Conservation (phyloP, 2,113 vertebrate species). For the Daubentonia madagascariensis region DNA sequence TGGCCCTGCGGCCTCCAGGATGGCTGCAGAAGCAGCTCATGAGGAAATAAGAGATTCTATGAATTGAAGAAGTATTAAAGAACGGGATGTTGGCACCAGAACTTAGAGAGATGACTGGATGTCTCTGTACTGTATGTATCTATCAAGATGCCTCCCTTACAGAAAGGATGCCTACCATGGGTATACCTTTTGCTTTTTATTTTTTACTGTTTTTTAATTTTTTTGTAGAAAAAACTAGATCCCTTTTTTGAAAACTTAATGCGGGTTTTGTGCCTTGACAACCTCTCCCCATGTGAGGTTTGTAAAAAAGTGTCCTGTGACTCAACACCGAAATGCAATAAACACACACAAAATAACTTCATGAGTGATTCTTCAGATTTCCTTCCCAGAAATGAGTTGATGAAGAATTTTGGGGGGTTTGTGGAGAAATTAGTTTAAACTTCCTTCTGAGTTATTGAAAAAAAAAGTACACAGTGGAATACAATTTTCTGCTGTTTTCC, state of each 20-base stretch:
- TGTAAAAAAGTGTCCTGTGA: constrained; percentile 63
- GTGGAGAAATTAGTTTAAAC: constrained; percentile 69
- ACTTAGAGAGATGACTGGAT: constrained; percentile 17
- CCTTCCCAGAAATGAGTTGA: constrained; percentile 49
- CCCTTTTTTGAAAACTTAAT: constrained; percentile 54
- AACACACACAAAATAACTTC: neutral
- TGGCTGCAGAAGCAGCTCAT: neutral
- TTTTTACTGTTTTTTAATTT: neutral
- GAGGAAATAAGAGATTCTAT: constrained; percentile 51
- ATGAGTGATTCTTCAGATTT: neutral
- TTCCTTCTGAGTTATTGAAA: neutral
- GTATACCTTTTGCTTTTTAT: neutral
- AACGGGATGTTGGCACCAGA: constrained; percentile 18
- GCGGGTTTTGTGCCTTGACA: constrained; percentile 78
- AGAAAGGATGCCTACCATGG: neutral
- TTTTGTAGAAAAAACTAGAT: constrained; percentile 41
- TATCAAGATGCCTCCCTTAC: constrained; percentile 42
- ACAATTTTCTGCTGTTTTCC: constrained; percentile 54
- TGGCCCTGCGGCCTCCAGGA: constrained; percentile 6
- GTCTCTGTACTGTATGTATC: constrained; percentile 59
- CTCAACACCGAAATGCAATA: constrained; percentile 62
- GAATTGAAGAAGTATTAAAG: constrained; percentile 62
- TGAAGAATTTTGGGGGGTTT: constrained; percentile 65
- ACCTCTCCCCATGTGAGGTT: constrained; percentile 49
- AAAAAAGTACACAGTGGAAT: neutral